Evolutionary conservation across 2,113 vertebrate species (phyloP).

Genomic region (Nycticryphes semicollaris): DNA sequence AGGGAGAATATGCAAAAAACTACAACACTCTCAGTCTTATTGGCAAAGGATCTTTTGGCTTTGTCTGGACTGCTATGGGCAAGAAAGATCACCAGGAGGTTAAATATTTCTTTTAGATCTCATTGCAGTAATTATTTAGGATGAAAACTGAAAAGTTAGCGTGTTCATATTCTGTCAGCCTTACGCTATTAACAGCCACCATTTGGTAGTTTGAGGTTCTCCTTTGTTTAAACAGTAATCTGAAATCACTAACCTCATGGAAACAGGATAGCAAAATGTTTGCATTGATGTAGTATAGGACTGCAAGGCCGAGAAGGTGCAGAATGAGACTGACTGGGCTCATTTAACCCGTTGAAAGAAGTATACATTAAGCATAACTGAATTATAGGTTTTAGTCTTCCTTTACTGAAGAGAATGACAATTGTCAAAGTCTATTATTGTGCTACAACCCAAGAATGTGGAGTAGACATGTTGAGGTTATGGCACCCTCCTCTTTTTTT

Average conservation of each 20-base stretch:
- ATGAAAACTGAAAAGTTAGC: background rate
- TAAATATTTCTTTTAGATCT: conserved; percentile 12
- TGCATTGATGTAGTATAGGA: background rate
- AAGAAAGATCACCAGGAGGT: conserved; percentile 82
- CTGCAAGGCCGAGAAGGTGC: background rate
- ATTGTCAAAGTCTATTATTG: background rate
- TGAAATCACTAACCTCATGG: background rate
- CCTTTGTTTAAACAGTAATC: background rate
- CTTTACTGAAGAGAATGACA: background rate
- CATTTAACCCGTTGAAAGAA: background rate
- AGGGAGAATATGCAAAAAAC: conserved; percentile 83
- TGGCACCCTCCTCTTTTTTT: background rate
- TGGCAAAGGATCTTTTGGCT: conserved; percentile 92
- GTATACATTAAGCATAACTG: background rate
- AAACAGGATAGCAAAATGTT: background rate
- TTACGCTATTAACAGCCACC: background rate
- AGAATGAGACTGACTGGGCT: background rate
- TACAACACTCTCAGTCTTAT: conserved; percentile 82
- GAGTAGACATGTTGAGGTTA: background rate
- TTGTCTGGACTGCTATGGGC: conserved; percentile 87
- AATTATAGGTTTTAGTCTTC: background rate
- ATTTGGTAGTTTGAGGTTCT: background rate
- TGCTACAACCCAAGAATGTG: background rate
- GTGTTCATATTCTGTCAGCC: background rate
- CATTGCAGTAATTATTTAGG: background rate